Evolutionary conservation across 2,113 vertebrate species (phyloP).

Genomic region (Crotophaga sulcirostris): DNA sequence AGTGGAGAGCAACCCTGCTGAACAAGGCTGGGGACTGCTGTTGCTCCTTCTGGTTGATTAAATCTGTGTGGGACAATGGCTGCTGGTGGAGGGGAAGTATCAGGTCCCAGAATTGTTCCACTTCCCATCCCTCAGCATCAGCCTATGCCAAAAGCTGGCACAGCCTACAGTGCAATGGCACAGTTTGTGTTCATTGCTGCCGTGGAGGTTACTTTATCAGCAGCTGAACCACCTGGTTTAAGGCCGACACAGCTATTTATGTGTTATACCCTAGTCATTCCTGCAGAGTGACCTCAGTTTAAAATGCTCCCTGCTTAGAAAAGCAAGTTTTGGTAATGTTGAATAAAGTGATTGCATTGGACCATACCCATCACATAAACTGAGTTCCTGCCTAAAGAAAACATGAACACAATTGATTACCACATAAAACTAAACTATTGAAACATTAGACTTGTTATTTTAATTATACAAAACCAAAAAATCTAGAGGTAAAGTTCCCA

Average conservation of each 20-base stretch:
- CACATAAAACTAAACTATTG: neutral
- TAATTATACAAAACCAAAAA: slow-evolving; percentile 15
- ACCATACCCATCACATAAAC: neutral
- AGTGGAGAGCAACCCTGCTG: neutral
- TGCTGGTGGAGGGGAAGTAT: neutral
- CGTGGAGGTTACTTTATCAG: neutral
- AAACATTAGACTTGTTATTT: neutral
- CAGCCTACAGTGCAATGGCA: neutral
- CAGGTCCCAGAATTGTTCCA: neutral
- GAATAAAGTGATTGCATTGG: neutral
- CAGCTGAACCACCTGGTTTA: neutral
- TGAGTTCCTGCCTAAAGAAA: neutral
- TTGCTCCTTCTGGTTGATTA: neutral
- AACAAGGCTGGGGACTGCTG: neutral
- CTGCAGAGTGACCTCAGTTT: neutral
- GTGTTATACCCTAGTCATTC: neutral
- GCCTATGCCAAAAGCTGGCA: neutral
- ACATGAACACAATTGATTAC: slow-evolving; percentile 1
- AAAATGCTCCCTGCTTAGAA: neutral
- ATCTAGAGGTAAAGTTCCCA: neutral
- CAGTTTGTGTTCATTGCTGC: neutral
- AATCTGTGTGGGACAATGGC: rapidly evolving
- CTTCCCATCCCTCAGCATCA: neutral
- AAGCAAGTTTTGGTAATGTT: neutral
- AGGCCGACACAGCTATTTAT: neutral